Evolutionary conservation across 2,888 invertebrate species (phyloP).

Genomic region (Coenonympha glycerion): DNA sequence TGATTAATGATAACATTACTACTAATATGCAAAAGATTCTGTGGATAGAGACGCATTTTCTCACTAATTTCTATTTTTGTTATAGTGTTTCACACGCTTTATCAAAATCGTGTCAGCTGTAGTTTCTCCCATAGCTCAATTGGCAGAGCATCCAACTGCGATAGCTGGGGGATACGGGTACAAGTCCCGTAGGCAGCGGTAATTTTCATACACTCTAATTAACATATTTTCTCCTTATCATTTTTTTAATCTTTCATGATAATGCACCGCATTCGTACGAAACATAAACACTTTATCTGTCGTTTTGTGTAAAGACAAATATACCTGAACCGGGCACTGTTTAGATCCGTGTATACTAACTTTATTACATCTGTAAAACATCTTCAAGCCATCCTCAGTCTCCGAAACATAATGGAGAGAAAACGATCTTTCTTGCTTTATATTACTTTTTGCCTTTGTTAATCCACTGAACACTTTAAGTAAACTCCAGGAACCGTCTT

Average conservation of each 20-base stretch:
- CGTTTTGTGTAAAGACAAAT: background rate
- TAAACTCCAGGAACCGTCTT: background rate
- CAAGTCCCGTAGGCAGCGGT: too few relatives aligned
- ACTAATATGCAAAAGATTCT: too few relatives aligned
- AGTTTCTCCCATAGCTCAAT: too few relatives aligned
- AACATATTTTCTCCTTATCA: background rate
- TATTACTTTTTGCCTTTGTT: background rate
- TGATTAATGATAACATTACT: too few relatives aligned
- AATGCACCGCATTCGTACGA: background rate
- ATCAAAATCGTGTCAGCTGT: too few relatives aligned
- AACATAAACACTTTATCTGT: background rate
- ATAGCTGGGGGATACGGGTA: too few relatives aligned
- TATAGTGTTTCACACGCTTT: too few relatives aligned
- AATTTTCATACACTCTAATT: too few relatives aligned
- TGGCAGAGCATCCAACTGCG: too few relatives aligned
- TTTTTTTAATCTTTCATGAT: background rate
- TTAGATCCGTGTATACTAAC: background rate
- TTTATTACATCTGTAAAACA: conserved; percentile 1
- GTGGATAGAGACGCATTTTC: too few relatives aligned
- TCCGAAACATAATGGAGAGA: background rate
- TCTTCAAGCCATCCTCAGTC: background rate
- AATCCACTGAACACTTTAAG: background rate
- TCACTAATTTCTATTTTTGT: too few relatives aligned
- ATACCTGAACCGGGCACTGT: background rate
- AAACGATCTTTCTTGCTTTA: background rate